Conservation (phyloP, 2,797 vertebrate species). For the Trichosurus vulpecula region DNA sequence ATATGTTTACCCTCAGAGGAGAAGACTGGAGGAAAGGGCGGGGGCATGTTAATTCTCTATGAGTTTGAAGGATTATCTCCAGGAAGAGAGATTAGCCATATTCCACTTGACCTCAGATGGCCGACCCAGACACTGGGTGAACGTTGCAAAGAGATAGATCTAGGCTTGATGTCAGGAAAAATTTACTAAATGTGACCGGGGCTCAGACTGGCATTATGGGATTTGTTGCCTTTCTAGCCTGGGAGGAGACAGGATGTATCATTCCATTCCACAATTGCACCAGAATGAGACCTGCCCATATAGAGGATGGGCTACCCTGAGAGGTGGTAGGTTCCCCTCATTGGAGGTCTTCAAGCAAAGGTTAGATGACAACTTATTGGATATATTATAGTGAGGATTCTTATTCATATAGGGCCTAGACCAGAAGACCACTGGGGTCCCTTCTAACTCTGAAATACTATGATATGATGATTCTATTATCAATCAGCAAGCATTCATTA, state of each 20-base stretch:
- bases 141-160: neutral
- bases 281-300: neutral
- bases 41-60: neutral
- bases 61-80: neutral
- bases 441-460: neutral
- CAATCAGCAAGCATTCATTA: neutral
- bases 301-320: neutral
- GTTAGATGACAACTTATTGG: neutral
- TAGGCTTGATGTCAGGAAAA: neutral
- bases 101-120: neutral
- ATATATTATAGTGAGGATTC: neutral
- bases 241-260: neutral
- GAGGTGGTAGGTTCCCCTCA: neutral
- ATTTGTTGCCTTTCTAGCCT: neutral
- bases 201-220: neutral
- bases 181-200: neutral
- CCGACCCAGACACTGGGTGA: neutral
- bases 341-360: neutral
- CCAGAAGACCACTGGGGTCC: neutral
- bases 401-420: neutral
- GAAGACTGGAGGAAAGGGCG: neutral
- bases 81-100: neutral
- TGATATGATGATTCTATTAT: neutral
- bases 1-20: neutral
- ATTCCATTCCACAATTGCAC: neutral